Conservation (phyloP, 2,888 invertebrate species). For the Scaptomyza caliginosa region DNA sequence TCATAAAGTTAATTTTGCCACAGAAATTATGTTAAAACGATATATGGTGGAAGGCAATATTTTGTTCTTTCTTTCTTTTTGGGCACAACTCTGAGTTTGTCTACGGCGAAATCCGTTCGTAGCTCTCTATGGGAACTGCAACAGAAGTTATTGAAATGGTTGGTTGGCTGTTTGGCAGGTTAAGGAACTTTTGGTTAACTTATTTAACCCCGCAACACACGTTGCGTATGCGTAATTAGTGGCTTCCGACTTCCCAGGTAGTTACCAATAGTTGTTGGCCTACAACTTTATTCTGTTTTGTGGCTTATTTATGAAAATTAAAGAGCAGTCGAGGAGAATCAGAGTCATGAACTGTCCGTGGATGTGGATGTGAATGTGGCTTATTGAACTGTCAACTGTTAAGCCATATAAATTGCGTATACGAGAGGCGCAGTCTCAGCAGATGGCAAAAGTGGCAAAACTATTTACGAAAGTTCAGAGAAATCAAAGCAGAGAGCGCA, state of each 20-base stretch:
- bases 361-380: slow-evolving; percentile 22
- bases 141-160: slow-evolving; percentile 75
- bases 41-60: slow-evolving; percentile 66
- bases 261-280: slow-evolving; percentile 54
- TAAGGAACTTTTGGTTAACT: slow-evolving; percentile 70
- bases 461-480: slow-evolving; percentile 66
- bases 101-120: slow-evolving; percentile 31
- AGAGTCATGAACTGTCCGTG: slow-evolving; percentile 2
- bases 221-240: slow-evolving; percentile 81
- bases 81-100: slow-evolving; percentile 21
- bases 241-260: slow-evolving; percentile 56
- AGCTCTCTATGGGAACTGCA: slow-evolving; percentile 64
- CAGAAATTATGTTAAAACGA: slow-evolving; percentile 81
- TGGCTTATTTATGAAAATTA: slow-evolving; percentile 79
- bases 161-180: slow-evolving; percentile 42
- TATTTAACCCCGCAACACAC: slow-evolving; percentile 55
- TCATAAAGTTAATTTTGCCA: slow-evolving; percentile 82
- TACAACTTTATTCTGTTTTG: slow-evolving; percentile 32
- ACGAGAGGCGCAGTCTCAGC: slow-evolving; percentile 32
- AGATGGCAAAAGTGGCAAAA: slow-evolving; percentile 50
- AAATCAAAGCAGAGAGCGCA: slow-evolving; percentile 68
- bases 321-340: slow-evolving; percentile 31
- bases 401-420: slow-evolving; percentile 76
- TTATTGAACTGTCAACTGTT: slow-evolving; percentile 79
- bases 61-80: no score